Conservation (phyloP, 2,797 vertebrate species). For the Rhodeus uyekii region DNA sequence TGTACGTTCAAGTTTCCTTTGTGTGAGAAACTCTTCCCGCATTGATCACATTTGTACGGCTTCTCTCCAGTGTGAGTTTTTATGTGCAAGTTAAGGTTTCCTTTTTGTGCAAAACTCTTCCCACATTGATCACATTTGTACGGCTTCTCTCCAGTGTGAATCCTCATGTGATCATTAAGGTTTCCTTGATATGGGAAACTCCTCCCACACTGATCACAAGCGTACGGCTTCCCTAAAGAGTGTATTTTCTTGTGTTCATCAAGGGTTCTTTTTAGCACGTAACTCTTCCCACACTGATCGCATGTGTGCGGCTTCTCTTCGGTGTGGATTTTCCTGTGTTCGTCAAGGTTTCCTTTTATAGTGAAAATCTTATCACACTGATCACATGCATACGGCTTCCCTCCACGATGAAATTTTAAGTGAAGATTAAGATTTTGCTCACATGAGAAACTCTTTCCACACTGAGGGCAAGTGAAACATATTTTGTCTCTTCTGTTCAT, state of each 20-base stretch:
- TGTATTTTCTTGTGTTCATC: background rate
- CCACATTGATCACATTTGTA: background rate
- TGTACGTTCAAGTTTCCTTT: background rate
- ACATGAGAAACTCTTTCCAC: background rate
- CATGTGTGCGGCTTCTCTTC: background rate
- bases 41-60: background rate
- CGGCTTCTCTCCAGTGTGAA: background rate
- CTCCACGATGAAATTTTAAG: background rate
- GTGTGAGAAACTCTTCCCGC: background rate
- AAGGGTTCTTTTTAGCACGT: background rate
- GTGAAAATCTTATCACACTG: background rate
- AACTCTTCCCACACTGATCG: background rate
- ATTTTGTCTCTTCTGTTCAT: background rate
- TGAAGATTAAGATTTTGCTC: conserved; percentile 2
- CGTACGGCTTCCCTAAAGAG: background rate
- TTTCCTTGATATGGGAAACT: background rate
- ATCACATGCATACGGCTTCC: background rate
- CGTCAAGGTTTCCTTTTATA: background rate
- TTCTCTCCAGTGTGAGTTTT: conserved; percentile 3
- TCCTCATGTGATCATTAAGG: background rate
- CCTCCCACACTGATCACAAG: background rate
- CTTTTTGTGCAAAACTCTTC: background rate
- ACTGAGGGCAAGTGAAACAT: background rate
- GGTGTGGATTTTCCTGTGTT: background rate
- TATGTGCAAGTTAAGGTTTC: background rate